These are phyloP conservation scores for Orchestia grillus DNA, from an alignment of 1,140 invertebrate species.

Conservation along the genomic window DNA sequence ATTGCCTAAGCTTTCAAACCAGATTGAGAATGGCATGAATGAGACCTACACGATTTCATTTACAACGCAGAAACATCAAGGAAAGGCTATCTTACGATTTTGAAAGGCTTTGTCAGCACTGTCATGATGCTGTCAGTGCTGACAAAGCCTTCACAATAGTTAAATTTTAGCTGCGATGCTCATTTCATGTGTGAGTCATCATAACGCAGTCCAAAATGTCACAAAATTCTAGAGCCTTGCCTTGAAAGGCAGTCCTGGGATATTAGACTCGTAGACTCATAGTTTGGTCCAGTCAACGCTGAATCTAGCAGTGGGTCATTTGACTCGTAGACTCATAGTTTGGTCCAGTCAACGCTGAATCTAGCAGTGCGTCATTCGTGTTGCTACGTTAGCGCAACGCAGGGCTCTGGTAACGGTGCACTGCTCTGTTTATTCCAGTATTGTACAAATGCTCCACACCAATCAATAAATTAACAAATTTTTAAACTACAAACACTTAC, in stretches of 20 bases:
- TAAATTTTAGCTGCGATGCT: background rate
- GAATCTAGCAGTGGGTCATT: background rate
- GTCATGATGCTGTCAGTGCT: background rate
- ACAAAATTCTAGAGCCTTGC: background rate
- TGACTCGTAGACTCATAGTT: background rate
- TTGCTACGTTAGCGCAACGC: background rate
- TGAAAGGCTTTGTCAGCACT: background rate
- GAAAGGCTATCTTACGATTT: no score
- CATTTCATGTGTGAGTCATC: background rate
- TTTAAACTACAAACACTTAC: no score
- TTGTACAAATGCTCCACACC: no score
- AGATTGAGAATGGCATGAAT: no score
- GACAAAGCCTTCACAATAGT: background rate
- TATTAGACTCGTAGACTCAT: background rate
- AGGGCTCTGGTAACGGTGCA: background rate
- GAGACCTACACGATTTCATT: no score
- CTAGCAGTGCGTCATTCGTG: background rate
- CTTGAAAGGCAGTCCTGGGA: background rate
- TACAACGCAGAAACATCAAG: no score
- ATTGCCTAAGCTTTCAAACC: no score
- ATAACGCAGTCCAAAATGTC: background rate
- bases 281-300: background rate
- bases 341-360: background rate
- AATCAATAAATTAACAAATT: no score
- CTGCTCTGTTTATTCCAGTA: background rate